Evolutionary conservation across 2,797 vertebrate species (phyloP).

Genomic region (Caiman crocodilus): DNA sequence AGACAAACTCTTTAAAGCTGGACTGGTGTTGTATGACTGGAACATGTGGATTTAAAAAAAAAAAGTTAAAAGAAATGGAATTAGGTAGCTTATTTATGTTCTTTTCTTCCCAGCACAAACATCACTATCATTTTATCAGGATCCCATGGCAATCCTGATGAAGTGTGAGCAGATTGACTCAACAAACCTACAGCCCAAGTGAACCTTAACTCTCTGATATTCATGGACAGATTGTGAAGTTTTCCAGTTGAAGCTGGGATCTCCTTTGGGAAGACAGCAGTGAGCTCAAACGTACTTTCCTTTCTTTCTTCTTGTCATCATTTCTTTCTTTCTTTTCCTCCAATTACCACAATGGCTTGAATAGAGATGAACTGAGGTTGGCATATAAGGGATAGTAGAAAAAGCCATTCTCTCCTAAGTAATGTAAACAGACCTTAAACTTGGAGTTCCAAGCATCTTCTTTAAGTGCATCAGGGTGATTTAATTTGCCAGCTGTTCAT

Average conservation of each 20-base stretch:
- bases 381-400: background rate
- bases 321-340: background rate
- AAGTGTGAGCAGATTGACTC: constrained; percentile 60
- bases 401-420: background rate
- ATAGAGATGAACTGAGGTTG: background rate
- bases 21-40: constrained; percentile 19
- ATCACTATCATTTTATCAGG: constrained; percentile 65
- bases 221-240: constrained; percentile 41
- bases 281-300: constrained; percentile 19
- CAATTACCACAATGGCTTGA: constrained; percentile 24
- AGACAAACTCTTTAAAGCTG: constrained; percentile 35
- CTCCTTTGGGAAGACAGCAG: constrained; percentile 31
- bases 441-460: constrained; percentile 3
- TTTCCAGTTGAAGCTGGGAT: constrained; percentile 64
- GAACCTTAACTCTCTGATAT: constrained; percentile 41
- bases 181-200: constrained; percentile 29
- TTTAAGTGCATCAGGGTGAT: background rate
- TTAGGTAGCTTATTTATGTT: constrained; percentile 69
- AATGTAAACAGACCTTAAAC: constrained; percentile 30
- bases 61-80: constrained; percentile 60
- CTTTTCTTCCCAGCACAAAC: constrained; percentile 22
- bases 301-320: background rate
- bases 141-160: constrained; percentile 54
- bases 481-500: constrained; percentile 61
- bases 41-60: constrained; percentile 52